A percentile compares a stretch with the other conserved stretches of the same genome.
These are phyloP conservation scores for Hypanus sabinus DNA, from an alignment of 2,113 vertebrate species.

Conservation along the genomic window DNA sequence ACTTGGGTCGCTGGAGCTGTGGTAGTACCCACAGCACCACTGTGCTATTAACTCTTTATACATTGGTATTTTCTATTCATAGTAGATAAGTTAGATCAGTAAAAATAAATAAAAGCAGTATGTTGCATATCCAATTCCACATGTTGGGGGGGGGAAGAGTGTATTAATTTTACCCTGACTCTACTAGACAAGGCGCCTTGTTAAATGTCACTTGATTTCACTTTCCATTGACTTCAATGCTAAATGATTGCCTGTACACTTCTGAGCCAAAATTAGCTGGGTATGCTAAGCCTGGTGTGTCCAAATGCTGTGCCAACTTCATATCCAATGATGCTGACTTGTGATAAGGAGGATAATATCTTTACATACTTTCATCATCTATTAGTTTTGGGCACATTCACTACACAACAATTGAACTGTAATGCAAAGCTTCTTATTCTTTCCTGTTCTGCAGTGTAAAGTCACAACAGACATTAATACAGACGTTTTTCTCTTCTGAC, in stretches of 20 bases:
- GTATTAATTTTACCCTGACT: background rate
- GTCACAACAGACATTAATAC: background rate
- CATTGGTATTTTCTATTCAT: background rate
- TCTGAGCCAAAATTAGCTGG: background rate
- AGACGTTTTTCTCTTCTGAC: background rate
- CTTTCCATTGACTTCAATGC: slow-evolving; percentile 17
- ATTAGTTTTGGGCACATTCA: background rate
- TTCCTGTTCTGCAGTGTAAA: slow-evolving; percentile 1
- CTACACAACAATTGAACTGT: too few relatives aligned
- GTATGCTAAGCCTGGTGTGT: background rate
- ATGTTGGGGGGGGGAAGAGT: background rate
- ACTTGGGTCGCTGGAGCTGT: too few relatives aligned
- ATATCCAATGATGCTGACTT: slow-evolving; percentile 36
- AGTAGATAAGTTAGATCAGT: background rate
- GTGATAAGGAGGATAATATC: background rate
- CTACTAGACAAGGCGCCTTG: background rate
- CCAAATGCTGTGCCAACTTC: background rate
- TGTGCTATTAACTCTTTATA: too few relatives aligned
- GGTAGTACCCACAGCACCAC: too few relatives aligned
- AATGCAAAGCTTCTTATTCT: background rate
- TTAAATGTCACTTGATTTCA: background rate
- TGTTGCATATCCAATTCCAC: background rate
- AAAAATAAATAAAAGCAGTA: background rate
- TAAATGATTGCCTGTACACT: background rate
- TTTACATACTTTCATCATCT: background rate